Evolutionary conservation across 2,797 vertebrate genomes (phyloP).

Genomic region (Crax fasciolata): DNA sequence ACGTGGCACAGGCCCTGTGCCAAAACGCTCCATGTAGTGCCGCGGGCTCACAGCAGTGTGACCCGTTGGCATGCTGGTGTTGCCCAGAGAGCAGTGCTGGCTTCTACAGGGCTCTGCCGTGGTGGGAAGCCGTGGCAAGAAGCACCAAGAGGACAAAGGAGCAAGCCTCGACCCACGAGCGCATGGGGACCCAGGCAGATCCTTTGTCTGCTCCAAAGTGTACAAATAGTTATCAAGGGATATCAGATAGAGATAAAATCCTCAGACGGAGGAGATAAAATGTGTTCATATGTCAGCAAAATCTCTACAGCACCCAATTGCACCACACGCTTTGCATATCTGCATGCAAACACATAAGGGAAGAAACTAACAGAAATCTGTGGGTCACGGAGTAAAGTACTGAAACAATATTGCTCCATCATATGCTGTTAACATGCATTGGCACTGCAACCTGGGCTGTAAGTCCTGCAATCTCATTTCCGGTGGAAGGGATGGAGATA

Average conservation of each 20-base stretch:
- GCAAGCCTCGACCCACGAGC: neutral
- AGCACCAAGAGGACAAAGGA: neutral
- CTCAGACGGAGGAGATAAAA: neutral
- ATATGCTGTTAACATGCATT: neutral
- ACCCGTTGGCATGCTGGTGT: neutral
- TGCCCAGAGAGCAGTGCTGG: rapidly evolving
- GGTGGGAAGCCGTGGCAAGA: rapidly evolving
- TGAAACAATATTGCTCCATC: neutral
- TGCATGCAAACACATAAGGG: neutral
- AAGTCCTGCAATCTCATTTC: neutral
- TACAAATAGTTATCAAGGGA: neutral
- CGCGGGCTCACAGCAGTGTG: neutral
- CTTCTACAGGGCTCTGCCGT: neutral
- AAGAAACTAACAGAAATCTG: neutral
- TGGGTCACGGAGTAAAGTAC: neutral
- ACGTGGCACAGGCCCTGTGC: neutral
- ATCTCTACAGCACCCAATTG: neutral
- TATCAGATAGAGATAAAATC: neutral
- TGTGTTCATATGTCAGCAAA: neutral
- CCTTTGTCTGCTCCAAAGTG: neutral
- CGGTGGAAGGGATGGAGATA: neutral
- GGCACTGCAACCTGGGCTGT: neutral
- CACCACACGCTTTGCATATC: neutral
- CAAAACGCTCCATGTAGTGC: neutral
- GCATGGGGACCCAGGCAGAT: neutral